phyloP scores from a whole-genome alignment of 1,140 invertebrate genomes.

The Leptinotarsa texana region DNA sequence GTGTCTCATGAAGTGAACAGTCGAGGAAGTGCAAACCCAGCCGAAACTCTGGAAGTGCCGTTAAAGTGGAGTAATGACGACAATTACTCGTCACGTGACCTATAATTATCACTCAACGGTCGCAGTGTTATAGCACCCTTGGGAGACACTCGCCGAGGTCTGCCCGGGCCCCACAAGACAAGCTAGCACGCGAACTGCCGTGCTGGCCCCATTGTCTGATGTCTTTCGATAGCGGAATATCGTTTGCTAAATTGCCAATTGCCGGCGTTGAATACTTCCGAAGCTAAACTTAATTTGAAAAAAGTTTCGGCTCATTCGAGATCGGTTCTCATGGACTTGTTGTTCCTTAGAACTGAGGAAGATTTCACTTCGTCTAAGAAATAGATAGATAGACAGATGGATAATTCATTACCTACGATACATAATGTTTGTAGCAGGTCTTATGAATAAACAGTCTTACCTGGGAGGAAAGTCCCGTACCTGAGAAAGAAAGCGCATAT shows the following conservation, averaged over 20 bases:
- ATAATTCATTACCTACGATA: too few relatives aligned
- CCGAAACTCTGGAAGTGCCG: conserved; percentile 1
- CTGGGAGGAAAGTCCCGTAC: too few relatives aligned
- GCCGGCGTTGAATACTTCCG: not conserved
- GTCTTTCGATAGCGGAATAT: conserved; percentile 15
- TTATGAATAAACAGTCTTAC: too few relatives aligned
- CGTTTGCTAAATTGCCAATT: conserved; percentile 30
- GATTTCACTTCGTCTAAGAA: too few relatives aligned
- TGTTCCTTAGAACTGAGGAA: too few relatives aligned
- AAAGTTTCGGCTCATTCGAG: not conserved
- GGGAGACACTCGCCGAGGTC: conserved; percentile 41
- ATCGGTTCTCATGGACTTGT: too few relatives aligned
- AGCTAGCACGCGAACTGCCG: conserved; percentile 41
- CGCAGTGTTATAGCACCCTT: conserved; percentile 50
- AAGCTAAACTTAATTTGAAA: not conserved
- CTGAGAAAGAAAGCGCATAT: too few relatives aligned
- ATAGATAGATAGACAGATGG: too few relatives aligned
- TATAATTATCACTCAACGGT: conserved; percentile 55
- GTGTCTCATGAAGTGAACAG: not conserved
- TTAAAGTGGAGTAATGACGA: conserved; percentile 40
- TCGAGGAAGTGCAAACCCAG: not conserved
- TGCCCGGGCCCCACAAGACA: conserved; percentile 26
- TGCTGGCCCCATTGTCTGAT: conserved; percentile 30
- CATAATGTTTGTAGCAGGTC: too few relatives aligned
- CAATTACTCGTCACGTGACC: conserved; percentile 53